These are phyloP conservation scores for Trogon surrucura DNA, from an alignment of 2,113 vertebrate genomes.

Conservation along the genomic window DNA sequence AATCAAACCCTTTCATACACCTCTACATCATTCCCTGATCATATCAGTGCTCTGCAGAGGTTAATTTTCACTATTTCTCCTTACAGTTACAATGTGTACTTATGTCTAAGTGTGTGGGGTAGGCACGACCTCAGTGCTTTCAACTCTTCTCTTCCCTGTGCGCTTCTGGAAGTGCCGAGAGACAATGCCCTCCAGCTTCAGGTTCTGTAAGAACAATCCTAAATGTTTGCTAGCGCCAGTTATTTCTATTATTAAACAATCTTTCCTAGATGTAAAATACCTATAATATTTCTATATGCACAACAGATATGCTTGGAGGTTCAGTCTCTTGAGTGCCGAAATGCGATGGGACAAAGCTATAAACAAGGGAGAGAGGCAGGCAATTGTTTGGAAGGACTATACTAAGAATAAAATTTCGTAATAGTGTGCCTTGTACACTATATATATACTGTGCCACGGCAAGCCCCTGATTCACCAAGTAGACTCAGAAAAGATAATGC, in stretches of 20 bases:
- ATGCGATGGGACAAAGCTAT: not conserved
- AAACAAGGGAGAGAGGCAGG: not conserved
- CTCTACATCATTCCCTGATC: not conserved
- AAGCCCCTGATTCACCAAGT: not conserved
- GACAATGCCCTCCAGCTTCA: not conserved
- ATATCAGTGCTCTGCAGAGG: not conserved
- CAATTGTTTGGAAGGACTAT: not conserved
- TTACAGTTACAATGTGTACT: not conserved
- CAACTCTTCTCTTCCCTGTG: not conserved
- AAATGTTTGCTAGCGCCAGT: not conserved
- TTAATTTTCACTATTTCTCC: not conserved
- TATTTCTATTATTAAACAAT: not conserved
- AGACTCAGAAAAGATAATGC: not conserved
- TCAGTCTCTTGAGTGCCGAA: not conserved
- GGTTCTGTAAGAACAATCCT: fast-evolving
- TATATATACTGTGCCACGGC: not conserved
- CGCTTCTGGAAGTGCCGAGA: not conserved
- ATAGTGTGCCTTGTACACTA: not conserved
- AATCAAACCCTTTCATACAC: not conserved
- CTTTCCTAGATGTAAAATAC: not conserved
- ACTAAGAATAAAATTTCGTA: not conserved
- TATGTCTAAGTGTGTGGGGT: not conserved
- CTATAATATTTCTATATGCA: fast-evolving
- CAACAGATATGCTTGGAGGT: not conserved
- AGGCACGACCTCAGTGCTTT: not conserved